These are phyloP conservation scores for Panthera uncia DNA, from an alignment of 2,113 vertebrate species.

Conservation along the genomic window DNA sequence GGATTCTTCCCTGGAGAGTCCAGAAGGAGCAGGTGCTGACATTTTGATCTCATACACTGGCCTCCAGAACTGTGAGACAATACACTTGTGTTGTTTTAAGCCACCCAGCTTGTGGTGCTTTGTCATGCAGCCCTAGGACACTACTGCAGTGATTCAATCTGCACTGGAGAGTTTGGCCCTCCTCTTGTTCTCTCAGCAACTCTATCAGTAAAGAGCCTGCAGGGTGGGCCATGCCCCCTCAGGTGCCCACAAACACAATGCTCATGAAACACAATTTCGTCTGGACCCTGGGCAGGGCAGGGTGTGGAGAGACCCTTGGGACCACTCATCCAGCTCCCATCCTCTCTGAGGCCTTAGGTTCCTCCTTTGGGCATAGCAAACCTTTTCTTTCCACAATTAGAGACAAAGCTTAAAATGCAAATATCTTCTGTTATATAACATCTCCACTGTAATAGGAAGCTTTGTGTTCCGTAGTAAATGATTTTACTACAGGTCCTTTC, in stretches of 20 bases:
- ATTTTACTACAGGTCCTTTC: conserved; percentile 48
- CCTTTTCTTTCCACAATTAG: not conserved
- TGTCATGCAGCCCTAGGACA: not conserved
- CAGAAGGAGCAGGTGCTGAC: not conserved
- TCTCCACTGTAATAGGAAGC: not conserved
- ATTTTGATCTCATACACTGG: not conserved
- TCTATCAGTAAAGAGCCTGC: not conserved
- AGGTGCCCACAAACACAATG: not conserved
- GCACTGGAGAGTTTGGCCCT: not conserved
- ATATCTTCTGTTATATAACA: not conserved
- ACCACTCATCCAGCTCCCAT: not conserved
- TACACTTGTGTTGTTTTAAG: not conserved
- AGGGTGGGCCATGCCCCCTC: no score
- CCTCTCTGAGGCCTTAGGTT: not conserved
- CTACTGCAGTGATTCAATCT: not conserved
- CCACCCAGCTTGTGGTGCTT: not conserved
- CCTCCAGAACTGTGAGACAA: not conserved
- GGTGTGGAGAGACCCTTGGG: not conserved
- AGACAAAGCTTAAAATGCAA: not conserved
- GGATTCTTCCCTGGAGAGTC: not conserved
- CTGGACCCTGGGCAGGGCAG: not conserved
- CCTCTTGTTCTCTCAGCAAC: not conserved
- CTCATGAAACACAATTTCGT: not conserved
- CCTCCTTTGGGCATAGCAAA: not conserved
- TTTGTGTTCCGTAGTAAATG: conserved; percentile 55